Evolutionary conservation across 2,888 invertebrate species (phyloP), one percentile per base, ranked within the genome.

Genomic region (Agonum fuliginosum): DNA sequence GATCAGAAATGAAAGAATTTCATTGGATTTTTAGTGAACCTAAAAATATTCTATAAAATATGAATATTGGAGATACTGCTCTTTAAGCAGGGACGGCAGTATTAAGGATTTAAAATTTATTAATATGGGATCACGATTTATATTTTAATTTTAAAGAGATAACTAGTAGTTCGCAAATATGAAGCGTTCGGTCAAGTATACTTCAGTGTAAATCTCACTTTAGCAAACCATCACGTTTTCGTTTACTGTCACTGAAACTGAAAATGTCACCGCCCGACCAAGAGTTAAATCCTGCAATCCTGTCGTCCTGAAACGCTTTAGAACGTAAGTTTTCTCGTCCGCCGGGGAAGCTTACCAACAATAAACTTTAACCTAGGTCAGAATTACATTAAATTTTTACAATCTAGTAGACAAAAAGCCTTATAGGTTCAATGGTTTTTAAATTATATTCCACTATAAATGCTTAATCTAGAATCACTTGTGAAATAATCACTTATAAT

Each of bases 291-390:
- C 37, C 37, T 37, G 37, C n/a, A 1, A 37, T 3, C 37, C 24
- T 12, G 22, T n/a, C 51, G 22, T 51, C 24, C 54, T 54, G 22
- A 54, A 51, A 51, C n/a, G 51, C 51, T 51, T 51, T 20, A 22
- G 51, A 10, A 1, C 22, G 51, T 22, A 12, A 20, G 19, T 54
- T 54, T 54, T 54, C 4, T 12, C 3, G 2, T 22, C 24, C 24
- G 12, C 4, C 0, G 54, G 20, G 24, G n/a, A 24, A 54, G 3
- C 22, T 54, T 22, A 20, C 54, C 48, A 22, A 24, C 54, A 27
- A 54, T 54, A 54, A 54, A 54, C 24, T 24, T 20, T 54, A 27
- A 24, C 54, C 54, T 54, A 54, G 54, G 54, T 54, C 54, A 22
- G 54, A 22, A 24, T 54, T 24, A 54, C 54, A 54, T 54, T 24